Base-by-base conservation (phyloP, 2,113 vertebrate species). In the Butorides virescens region DNA sequence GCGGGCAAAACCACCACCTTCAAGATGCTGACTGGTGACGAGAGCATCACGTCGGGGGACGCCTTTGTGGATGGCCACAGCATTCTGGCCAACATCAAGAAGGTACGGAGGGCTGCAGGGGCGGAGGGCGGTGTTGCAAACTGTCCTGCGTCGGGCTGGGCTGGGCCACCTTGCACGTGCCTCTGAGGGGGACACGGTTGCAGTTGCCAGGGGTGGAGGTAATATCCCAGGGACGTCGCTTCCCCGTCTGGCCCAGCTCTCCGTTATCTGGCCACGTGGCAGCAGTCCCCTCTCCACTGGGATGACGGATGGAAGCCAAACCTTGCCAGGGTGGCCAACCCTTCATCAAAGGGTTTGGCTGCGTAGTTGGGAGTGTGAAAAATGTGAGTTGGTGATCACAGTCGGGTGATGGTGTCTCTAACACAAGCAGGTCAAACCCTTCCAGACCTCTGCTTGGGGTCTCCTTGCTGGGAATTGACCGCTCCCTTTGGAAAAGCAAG, bases 1-100 rank as follows among this genome's bases (percentile, higher is more conserved):
- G 99, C 99, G 0, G 99, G 99, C 30, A 99, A 99, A 97, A 99
- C 99, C 84, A 99, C 99, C 8, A 99, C 99, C 26, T 99, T 99
- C 98, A 99, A 99, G 96, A 99, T 99, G 99, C 98, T 99, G 97
- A 99, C 99, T 0, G 99, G 99, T 5, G 99, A 99, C 0, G 99
- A 99, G 97, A 99, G 97, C 10, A 97, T 99, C 68, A 99, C 99
- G 0, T 98, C 98, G 0, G 99, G 99, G 29, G 99, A 99, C 0
- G 99, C 99, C 86, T 99, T 98, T 56, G 98, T 99, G 19, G 99
- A 99, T 34, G 99, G 99, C 49, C 98, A 99, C 98, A 99, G 99
- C 97, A 98, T 99, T 91, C 96, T 99, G 86, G 98, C 98, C 77
- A 98, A 99, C 91, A 98, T 99, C 39, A 98, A 99, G 85, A 99